Conservation (phyloP, 2,113 vertebrate species). For the Sprattus sprattus region DNA sequence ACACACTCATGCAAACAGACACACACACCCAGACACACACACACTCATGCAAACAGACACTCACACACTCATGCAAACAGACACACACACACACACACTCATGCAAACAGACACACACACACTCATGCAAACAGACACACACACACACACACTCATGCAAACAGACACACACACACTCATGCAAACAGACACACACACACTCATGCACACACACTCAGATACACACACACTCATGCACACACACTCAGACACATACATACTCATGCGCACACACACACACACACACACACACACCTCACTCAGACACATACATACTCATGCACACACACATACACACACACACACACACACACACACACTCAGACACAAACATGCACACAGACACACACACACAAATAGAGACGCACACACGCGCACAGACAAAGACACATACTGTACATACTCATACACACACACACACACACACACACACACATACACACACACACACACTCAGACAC, state of each 20-base stretch:
- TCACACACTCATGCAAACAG: too few species aligned
- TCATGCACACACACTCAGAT: too few species aligned
- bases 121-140: not conserved
- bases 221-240: not conserved
- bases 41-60: not conserved
- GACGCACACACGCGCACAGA: too few species aligned
- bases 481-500: not conserved
- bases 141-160: not conserved
- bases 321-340: not conserved
- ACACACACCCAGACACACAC: not conserved
- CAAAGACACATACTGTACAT: too few species aligned
- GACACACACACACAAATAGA: too few species aligned
- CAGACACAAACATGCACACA: not conserved
- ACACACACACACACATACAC: not conserved
- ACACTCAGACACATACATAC: not conserved
- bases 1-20: not conserved
- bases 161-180: too few species aligned
- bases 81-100: too few species aligned
- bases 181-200: too few species aligned
- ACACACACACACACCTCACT: too few species aligned
- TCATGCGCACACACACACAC: too few species aligned
- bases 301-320: too few species aligned
- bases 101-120: too few species aligned
- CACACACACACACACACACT: not conserved
- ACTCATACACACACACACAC: not conserved